phyloP scores from a whole-genome alignment of 2,888 invertebrate species.

The Molanna angustata region DNA sequence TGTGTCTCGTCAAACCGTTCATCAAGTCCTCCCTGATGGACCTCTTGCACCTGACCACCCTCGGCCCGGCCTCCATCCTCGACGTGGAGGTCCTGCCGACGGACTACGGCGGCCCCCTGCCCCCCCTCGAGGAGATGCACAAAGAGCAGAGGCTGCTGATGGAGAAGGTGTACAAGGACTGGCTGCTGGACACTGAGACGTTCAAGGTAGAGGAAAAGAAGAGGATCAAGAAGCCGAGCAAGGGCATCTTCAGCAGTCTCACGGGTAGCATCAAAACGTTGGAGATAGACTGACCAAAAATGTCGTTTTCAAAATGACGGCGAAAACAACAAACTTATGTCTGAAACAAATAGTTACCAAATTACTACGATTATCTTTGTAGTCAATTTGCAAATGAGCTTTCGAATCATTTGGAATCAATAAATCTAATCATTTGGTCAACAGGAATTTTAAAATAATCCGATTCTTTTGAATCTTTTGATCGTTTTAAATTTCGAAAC shows the following conservation, averaged over 20 bases:
- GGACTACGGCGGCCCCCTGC: constrained; percentile 62
- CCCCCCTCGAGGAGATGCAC: constrained; percentile 53
- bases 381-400: no score
- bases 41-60: constrained; percentile 57
- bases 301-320: no score
- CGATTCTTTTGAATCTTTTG: no score
- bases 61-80: constrained; percentile 50
- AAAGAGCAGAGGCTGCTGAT: constrained; percentile 56
- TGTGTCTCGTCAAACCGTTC: constrained; percentile 63
- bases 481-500: no score
- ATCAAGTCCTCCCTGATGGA: constrained; percentile 61
- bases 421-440: no score
- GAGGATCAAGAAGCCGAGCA: constrained; percentile 49
- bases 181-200: constrained; percentile 59
- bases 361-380: no score
- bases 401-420: no score
- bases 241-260: constrained; percentile 52
- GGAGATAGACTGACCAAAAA: constrained; percentile 51
- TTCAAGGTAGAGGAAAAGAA: constrained; percentile 55
- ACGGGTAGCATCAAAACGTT: constrained; percentile 52
- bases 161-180: constrained; percentile 58
- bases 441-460: no score
- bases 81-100: constrained; percentile 48
- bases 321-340: no score
- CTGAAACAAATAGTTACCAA: no score